These are phyloP conservation scores for Nansenia antarctica DNA, from an alignment of 2,113 vertebrate genomes.

Conservation along the genomic window DNA sequence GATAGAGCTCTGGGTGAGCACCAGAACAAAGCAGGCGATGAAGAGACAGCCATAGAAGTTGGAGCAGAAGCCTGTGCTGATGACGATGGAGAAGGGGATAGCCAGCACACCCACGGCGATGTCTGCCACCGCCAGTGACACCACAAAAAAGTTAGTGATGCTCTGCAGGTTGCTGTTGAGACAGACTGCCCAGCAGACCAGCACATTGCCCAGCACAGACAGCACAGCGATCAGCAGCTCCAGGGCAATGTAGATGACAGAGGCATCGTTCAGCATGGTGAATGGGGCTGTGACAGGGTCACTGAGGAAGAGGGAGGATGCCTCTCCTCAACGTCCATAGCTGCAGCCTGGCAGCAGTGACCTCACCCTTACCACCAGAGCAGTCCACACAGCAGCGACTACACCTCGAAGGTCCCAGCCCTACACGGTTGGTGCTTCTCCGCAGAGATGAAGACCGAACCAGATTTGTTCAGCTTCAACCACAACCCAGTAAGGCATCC, in stretches of 20 bases:
- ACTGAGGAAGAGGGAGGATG: slow-evolving; percentile 63
- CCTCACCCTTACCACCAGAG: slow-evolving; percentile 19
- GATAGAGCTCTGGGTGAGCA: slow-evolving; percentile 96
- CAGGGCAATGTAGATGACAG: slow-evolving; percentile 81
- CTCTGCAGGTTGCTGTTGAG: slow-evolving; percentile 95
- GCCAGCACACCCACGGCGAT: slow-evolving; percentile 94
- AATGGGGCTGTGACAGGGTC: slow-evolving; percentile 42
- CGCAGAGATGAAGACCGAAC: neutral
- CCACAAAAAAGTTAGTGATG: slow-evolving; percentile 96
- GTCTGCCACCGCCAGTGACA: slow-evolving; percentile 92
- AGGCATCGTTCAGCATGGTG: slow-evolving; percentile 77
- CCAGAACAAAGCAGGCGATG: slow-evolving; percentile 93
- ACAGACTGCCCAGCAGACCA: slow-evolving; percentile 96
- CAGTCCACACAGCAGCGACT: neutral
- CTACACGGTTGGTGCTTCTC: slow-evolving; percentile 9
- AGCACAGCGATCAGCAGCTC: slow-evolving; percentile 89
- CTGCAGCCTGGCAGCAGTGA: slow-evolving; percentile 71
- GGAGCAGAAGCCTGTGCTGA: slow-evolving; percentile 94
- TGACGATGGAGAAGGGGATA: slow-evolving; percentile 91
- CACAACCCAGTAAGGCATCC: neutral
- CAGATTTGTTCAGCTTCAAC: slow-evolving; percentile 8
- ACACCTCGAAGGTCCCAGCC: neutral
- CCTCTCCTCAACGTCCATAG: slow-evolving; percentile 84
- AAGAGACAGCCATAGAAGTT: slow-evolving; percentile 95
- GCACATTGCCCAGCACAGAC: slow-evolving; percentile 91